These are phyloP conservation scores for Drosophila simulans DNA, from an alignment of 1,140 invertebrate genomes.

Conservation along the genomic window DNA sequence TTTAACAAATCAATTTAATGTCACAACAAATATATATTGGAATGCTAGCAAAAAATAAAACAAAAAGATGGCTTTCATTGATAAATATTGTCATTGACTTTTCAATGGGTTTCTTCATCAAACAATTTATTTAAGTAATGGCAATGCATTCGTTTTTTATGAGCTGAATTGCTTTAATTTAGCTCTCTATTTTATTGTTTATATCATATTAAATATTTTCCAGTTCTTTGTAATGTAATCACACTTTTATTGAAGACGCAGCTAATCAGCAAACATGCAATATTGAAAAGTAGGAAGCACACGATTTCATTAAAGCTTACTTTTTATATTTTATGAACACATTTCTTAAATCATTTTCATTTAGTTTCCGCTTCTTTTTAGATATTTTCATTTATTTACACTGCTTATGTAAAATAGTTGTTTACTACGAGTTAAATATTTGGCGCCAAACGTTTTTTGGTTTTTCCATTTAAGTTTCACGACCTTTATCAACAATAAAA, in stretches of 20 bases:
- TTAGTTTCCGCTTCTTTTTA: neutral
- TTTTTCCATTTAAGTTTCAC: conserved; percentile 17
- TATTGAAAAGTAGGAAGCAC: conserved; percentile 59
- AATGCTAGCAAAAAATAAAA: neutral
- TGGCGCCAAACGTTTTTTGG: conserved; percentile 1
- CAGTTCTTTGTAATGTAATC: neutral
- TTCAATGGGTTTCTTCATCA: neutral
- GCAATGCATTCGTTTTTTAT: too few relatives aligned
- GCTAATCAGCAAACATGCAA: conserved; percentile 29
- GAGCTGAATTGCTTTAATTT: too few relatives aligned
- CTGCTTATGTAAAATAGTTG: neutral
- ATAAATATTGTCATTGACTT: neutral
- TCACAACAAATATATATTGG: neutral
- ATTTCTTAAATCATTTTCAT: neutral
- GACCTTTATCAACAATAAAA: conserved; percentile 53
- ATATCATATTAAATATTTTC: neutral
- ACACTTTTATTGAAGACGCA: neutral
- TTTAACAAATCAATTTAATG: conserved; percentile 9
- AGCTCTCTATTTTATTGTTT: too few relatives aligned
- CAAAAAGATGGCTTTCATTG: neutral
- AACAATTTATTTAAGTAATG: too few relatives aligned
- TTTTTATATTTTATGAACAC: neutral
- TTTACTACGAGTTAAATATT: neutral
- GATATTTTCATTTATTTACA: conserved; percentile 12
- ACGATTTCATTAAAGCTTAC: conserved; percentile 3